Evolutionary conservation across 2,797 vertebrate species (phyloP).

Genomic region (Botia kubotai): DNA sequence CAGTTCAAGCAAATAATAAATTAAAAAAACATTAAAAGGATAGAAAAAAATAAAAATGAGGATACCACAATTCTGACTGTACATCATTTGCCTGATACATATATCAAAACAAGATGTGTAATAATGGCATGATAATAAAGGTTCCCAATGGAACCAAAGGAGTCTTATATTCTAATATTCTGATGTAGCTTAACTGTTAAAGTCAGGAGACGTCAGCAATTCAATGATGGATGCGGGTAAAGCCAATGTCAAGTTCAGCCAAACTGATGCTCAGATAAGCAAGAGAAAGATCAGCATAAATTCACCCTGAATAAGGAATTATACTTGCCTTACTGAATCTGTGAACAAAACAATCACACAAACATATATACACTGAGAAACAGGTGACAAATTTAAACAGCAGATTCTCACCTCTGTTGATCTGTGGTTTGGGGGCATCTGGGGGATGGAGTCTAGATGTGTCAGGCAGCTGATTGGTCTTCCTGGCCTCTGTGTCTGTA

Average conservation of each 20-base stretch:
- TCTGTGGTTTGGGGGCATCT: constrained; percentile 61
- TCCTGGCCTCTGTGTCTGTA: constrained; percentile 57
- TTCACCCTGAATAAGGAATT: background rate
- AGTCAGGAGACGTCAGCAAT: background rate
- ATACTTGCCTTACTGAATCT: background rate
- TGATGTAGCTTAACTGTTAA: too few relatives aligned
- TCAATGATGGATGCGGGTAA: constrained; percentile 1
- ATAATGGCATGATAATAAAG: too few relatives aligned
- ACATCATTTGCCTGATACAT: too few relatives aligned
- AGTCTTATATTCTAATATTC: too few relatives aligned
- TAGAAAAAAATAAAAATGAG: too few relatives aligned
- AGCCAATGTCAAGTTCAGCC: background rate
- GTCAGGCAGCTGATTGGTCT: constrained; percentile 40
- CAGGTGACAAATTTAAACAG: background rate
- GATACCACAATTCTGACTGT: too few relatives aligned
- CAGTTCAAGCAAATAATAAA: too few relatives aligned
- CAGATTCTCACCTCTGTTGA: constrained; percentile 70
- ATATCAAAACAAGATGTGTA: too few relatives aligned
- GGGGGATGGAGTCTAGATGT: constrained; percentile 54
- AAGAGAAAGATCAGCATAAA: constrained; percentile 5
- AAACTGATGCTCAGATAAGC: background rate
- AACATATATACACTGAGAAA: constrained; percentile 3
- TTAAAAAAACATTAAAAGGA: too few relatives aligned
- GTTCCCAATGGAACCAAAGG: too few relatives aligned
- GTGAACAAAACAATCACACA: background rate